These are phyloP conservation scores for Biston betularia DNA, from an alignment of 2,888 invertebrate species.

Conservation along the genomic window DNA sequence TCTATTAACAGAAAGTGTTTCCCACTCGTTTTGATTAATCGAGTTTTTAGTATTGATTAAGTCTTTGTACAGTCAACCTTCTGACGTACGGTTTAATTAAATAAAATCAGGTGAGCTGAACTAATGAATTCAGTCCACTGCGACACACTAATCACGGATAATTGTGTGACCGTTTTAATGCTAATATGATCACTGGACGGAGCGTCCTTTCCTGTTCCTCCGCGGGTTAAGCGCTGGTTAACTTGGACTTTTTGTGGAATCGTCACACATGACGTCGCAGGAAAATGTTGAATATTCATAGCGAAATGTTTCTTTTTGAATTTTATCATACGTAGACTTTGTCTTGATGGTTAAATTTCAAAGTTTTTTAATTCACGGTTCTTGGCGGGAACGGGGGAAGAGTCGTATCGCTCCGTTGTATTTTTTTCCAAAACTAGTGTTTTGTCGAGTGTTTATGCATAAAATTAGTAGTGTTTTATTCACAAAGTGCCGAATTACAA, in stretches of 20 bases:
- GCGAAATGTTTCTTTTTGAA: neutral
- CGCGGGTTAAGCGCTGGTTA: slow-evolving; percentile 23
- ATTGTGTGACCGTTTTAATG: slow-evolving; percentile 85
- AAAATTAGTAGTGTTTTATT: too few relatives aligned
- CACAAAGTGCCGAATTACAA: too few relatives aligned
- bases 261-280: slow-evolving; percentile 24
- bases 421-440: too few relatives aligned
- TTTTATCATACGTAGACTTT: neutral
- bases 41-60: slow-evolving; percentile 7
- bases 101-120: slow-evolving; percentile 86
- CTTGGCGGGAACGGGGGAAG: too few relatives aligned
- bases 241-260: slow-evolving; percentile 26
- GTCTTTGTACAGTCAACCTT: slow-evolving; percentile 30
- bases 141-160: slow-evolving; percentile 82
- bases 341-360: neutral
- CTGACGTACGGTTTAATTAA: slow-evolving; percentile 72
- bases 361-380: too few relatives aligned
- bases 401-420: too few relatives aligned
- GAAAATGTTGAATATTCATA: slow-evolving; percentile 25
- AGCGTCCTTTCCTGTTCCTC: slow-evolving; percentile 59
- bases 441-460: too few relatives aligned
- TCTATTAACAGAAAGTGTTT: neutral
- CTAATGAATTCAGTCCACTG: slow-evolving; percentile 83
- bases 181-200: slow-evolving; percentile 60
- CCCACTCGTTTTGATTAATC: neutral